Base-by-base conservation (phyloP, 2,113 vertebrate genomes). In the Oncorhynchus masou region DNA sequence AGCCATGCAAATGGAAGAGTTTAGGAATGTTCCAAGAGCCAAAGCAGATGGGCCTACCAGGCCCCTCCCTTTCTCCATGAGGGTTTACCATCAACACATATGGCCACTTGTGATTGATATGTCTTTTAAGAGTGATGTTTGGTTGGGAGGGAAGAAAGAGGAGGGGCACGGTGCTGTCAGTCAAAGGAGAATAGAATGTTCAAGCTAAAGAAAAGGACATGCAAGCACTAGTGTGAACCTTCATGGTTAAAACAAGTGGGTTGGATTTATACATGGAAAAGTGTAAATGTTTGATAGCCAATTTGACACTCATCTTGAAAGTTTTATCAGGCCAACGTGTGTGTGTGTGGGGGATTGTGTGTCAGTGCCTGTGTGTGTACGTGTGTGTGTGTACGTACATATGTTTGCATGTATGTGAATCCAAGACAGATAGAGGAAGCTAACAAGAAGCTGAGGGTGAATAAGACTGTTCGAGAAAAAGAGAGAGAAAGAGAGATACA, bases 51-150 rank as follows among this genome's bases (percentile, higher is more conserved):
- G 88, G 82, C 84, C 77, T 45, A 45, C 3, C 8, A 45, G 39
- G 39, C 79, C 77, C 83, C 82, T 78, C 80, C 85, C 65, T 74
- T 75, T 82, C 80, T 81, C 81, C 86, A 77, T 45, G 83, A 81
- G 79, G 83, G 83, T 78, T 89, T 89, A 87, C 91, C 89, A 90
- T 90, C 91, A 88, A 81, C 88, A 87, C 87, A 92, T 86, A 87
- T 88, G 88, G 88, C 76, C 22, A 74, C 67, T 0, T 83, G 31
- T 87, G 88, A 90, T 88, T 89, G 87, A 90, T 91, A 80, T 45
- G 2, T 89, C 83, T 19, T 87, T 77, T 34, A 82, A 85, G 88
- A 86, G 86, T 51, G 78, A 86, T 84, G 79, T 80, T 79, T 74
- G 74, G 81, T 68, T 49, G 76, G 74, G 83, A 27, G 15, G 11